Base-by-base conservation (phyloP, 2,113 vertebrate species). In the Mesembrinibis cayennensis region DNA sequence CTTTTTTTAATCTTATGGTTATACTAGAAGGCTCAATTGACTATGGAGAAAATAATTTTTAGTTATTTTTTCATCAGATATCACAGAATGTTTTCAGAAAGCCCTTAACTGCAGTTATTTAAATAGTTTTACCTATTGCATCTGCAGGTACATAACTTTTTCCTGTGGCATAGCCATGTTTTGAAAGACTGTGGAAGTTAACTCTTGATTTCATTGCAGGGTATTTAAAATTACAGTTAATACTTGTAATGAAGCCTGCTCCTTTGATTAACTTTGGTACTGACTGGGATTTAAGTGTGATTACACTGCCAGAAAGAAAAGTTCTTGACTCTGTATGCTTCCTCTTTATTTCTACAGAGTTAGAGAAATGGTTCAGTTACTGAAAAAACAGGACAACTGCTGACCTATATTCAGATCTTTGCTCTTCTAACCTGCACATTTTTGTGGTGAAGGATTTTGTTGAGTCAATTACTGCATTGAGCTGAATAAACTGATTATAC, bases 401-500 rank as follows among this genome's bases (percentile, higher is more conserved):
- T 89, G 62, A 69, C 27, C 15, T 79, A 13, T 65, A 22, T 59
- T 73, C 49, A 67, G 49, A 27, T 36, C 59, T 80, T 85, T 36
- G 62, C 38, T 89, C 15, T 83, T 95, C 92, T 95, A 71, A 89
- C 79, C 76, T 87, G 63, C n/a, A 67, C 58, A 30, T 66, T 96
- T 87, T 66, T 93, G 50, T 95, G 78, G 44, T 89, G 87, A 94
- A 77, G 34, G 29, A 52, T 84, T 97, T 95, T 95, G 79, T 86
- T 66, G 81, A 93, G 53, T 88, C 89, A 96, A 49, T 47, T 53
- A 47, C 69, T 90, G 23, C 34, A 49, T 67, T 74, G 49, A 95
- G 83, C 82, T 96, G 81, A 88, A 76, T 94, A 89, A 95, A 83
- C 29, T 82, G 77, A 87, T 95, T 95, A 82, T 89, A 80, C 66